Evolutionary conservation across 2,888 invertebrate species (phyloP), one percentile per base, ranked within the genome.

Genomic region (Meiosimyza decipiens): DNA sequence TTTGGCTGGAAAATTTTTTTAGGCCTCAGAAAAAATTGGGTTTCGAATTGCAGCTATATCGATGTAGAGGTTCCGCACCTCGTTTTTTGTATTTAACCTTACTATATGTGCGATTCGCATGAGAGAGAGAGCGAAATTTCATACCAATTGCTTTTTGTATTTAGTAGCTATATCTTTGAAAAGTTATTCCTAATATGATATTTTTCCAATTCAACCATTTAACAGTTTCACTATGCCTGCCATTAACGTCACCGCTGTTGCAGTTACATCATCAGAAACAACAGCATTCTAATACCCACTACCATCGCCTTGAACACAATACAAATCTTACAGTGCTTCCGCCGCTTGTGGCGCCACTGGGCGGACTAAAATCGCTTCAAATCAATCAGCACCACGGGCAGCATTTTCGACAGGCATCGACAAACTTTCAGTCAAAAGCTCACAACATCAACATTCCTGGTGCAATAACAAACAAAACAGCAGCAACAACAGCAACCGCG

Each of bases 351-450:
- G 80, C 80, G 78, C 83, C 84, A 1, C 73, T 85, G 33, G 82
- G 82, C 69, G 79, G 81, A 18, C 74, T 85, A 4, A 85, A 85
- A 75, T 79, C 82, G n/a, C 74, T 85, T 69, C 83, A 83, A 72
- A 74, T 81, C 74, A 78, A 74, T 75, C 67, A 74, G 6, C 72
- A 74, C 73, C 52, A 64, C 28, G 54, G 77, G 55, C 83, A 81
- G 66, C 83, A 82, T 71, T 80, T 79, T 73, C 74, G 74, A 68
- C 75, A 77, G 73, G 67, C 77, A 28, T 22, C 74, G 16, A 15
- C 70, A 11, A 76, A 71, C 51, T 82, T 80, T 75, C 73, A 81
- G 60, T 59, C 80, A 7, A 83, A 82, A 63, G 74, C 77, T 49
- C 80, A 80, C n/a, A 76, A 74, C 70, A 76, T 82, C 81, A 75